Evolutionary conservation across 2,888 invertebrate species (phyloP), one percentile per base, ranked within the genome.

Genomic region (Adelphocoris suturalis): DNA sequence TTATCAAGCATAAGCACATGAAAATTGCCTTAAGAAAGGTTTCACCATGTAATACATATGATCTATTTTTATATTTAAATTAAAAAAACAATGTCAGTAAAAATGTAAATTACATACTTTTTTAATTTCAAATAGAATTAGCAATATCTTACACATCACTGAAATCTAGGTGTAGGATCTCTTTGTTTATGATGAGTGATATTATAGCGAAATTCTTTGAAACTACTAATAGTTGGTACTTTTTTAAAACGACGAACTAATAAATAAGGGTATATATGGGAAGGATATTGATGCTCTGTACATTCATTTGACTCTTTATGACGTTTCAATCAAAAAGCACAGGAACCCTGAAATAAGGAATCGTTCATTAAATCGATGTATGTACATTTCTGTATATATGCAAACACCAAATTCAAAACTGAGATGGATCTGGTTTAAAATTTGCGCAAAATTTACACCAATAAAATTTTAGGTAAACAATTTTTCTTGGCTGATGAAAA

Each of bases 1-100:
- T 82, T 82, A 82, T 19, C 82, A 82, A 82, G 82, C 82, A 82
- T 52, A 82, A 82, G 82, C 82, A 82, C 82, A 82, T 19, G 52
- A 46, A n/a, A 46, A 5, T 46, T 28, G n/a, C 37, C 52, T 52
- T 19, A 52, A 47, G 82, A 27, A 82, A 48, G 19, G 47, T 52
- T 52, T 14, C 47, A 47, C 2, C 14, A 48, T 16, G 23, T 52
- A 82, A 13, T 14, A 12, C 14, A 19, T 23, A 68, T 23, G 19
- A 68, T 68, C 2, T 68, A 52, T 52, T 14, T 7, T 52, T 5
- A 52, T 68, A 27, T 23, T 27, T 19, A 23, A 68, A 68, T 2
- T 23, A 68, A 81, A 23, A 52, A 16, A n/a, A 52, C 23, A 27
- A 27, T n/a, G 82, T 82, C 82, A 82, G 52, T 48, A 82, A 82